Conservation (phyloP, 2,888 invertebrate genomes). For the Epiblema foenella region DNA sequence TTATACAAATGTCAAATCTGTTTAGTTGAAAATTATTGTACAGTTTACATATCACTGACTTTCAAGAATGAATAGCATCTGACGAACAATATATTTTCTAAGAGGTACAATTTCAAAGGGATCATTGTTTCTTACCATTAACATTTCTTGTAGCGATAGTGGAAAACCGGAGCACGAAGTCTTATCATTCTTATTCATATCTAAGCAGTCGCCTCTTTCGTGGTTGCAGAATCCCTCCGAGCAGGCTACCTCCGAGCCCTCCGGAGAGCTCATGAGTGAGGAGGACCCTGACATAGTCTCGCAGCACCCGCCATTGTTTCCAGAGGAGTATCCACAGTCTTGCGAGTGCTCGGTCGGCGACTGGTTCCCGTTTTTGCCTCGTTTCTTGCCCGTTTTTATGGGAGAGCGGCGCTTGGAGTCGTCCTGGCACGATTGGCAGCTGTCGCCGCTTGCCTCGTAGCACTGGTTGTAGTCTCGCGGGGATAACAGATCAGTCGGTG, state of each 20-base stretch:
- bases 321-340: slow-evolving; percentile 96
- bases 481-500: slow-evolving; percentile 73
- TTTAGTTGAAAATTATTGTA: too few species aligned
- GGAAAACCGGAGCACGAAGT: slow-evolving; percentile 81
- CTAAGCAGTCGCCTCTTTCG: slow-evolving; percentile 83
- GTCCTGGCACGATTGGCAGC: slow-evolving; percentile 81
- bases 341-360: slow-evolving; percentile 89
- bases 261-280: slow-evolving; percentile 93
- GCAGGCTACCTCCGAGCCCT: slow-evolving; percentile 95
- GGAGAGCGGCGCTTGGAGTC: slow-evolving; percentile 75
- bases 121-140: slow-evolving; percentile 86
- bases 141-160: slow-evolving; percentile 90
- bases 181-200: slow-evolving; percentile 72
- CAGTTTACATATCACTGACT: too few species aligned
- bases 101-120: neutral
- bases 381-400: slow-evolving; percentile 69
- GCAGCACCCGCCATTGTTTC: slow-evolving; percentile 90
- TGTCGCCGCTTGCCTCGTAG: slow-evolving; percentile 66
- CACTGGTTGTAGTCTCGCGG: slow-evolving; percentile 70
- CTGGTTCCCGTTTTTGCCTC: slow-evolving; percentile 82
- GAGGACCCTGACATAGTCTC: slow-evolving; percentile 89
- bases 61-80: too few species aligned
- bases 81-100: too few species aligned
- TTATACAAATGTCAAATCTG: too few species aligned
- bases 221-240: slow-evolving; percentile 95